These are phyloP conservation scores for Rotaria magnacalcarata DNA, from an alignment of 2,888 invertebrate species.

Conservation along the genomic window DNA sequence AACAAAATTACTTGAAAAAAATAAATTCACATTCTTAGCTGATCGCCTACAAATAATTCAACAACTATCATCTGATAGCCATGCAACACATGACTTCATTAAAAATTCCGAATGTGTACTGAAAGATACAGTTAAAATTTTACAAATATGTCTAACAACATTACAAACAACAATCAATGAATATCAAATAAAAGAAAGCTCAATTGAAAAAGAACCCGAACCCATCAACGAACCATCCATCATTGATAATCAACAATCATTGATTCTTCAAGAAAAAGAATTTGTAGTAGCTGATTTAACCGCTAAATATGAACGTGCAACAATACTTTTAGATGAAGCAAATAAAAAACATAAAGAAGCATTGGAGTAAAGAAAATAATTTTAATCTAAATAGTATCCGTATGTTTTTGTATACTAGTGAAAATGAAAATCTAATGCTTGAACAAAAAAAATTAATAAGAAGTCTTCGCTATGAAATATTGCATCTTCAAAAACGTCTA, in stretches of 20 bases:
- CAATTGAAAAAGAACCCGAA: background rate
- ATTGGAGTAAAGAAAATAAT: background rate
- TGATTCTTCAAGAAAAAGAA: background rate
- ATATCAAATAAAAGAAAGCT: background rate
- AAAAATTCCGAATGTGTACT: background rate
- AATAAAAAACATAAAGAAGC: background rate
- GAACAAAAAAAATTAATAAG: background rate
- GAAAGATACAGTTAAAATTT: background rate
- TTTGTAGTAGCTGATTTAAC: background rate
- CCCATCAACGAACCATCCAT: background rate
- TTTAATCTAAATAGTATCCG: too few relatives aligned
- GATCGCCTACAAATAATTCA: background rate
- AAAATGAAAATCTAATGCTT: background rate
- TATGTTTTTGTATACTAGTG: background rate
- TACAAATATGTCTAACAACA: background rate
- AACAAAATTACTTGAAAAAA: constrained; percentile 16
- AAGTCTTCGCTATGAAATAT: background rate
- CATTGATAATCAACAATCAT: background rate
- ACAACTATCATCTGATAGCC: background rate
- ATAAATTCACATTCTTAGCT: background rate
- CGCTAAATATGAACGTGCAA: background rate
- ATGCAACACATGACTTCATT: background rate
- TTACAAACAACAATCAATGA: background rate
- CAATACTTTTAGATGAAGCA: background rate
- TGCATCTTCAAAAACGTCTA: background rate